Percentiles rank a stretch among this genome's conserved stretches.
Conservation (phyloP, 2,888 invertebrate genomes). For the Plagodis pulveraria region DNA sequence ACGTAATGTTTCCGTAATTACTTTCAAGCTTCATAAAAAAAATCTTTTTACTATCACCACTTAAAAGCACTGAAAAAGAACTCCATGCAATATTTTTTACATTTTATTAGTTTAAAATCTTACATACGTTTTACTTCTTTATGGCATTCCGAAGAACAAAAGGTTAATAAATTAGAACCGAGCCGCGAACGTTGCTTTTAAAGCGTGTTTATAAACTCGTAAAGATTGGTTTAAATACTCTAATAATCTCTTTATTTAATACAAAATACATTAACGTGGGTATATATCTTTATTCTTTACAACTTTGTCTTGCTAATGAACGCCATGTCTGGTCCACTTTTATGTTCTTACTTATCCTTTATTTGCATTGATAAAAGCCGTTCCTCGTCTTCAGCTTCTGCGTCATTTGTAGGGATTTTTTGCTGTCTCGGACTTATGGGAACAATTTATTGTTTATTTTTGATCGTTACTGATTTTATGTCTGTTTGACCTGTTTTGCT, state of each 20-base stretch:
- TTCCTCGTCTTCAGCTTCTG: slow-evolving; percentile 5
- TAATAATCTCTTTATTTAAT: not conserved
- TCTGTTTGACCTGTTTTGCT: too few species aligned
- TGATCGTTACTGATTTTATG: not conserved
- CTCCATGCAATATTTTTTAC: too few species aligned
- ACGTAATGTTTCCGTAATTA: too few species aligned
- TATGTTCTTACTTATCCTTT: slow-evolving; percentile 15
- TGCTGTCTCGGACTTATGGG: slow-evolving; percentile 7
- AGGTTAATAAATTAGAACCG: too few species aligned
- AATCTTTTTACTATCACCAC: too few species aligned
- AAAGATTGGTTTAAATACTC: not conserved
- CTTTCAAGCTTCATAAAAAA: too few species aligned
- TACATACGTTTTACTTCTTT: too few species aligned
- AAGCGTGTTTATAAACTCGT: too few species aligned
- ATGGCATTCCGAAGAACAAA: too few species aligned
- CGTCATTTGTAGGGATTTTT: slow-evolving; percentile 20
- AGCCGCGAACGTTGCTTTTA: too few species aligned
- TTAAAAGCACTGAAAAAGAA: too few species aligned
- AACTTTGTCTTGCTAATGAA: slow-evolving; percentile 6
- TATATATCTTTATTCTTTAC: slow-evolving; percentile 9
- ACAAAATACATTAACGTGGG: not conserved
- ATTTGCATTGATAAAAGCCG: slow-evolving; percentile 19
- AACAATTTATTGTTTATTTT: slow-evolving; percentile 1
- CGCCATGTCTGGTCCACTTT: slow-evolving; percentile 2
- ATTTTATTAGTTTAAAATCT: too few species aligned